Percentiles rank a stretch among this genome's conserved stretches.
phyloP scores from a whole-genome alignment of 1,140 invertebrate species.

The Lucilia cuprina region DNA sequence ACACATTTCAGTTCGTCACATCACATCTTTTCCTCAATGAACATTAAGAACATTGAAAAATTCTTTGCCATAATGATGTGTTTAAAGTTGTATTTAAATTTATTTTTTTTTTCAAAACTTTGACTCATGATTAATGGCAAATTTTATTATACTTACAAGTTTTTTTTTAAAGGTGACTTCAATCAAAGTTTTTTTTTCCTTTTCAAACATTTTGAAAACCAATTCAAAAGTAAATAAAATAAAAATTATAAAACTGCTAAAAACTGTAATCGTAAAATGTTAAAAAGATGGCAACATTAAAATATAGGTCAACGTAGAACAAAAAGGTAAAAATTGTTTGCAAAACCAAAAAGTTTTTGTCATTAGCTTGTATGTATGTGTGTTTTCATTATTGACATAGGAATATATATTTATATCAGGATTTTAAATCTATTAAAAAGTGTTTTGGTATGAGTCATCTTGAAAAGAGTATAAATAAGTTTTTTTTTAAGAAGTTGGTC shows the following conservation, averaged over 20 bases:
- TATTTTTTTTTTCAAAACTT: not conserved
- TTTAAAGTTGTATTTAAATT: not conserved
- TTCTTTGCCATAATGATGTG: conserved; percentile 3
- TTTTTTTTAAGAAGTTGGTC: too few relatives aligned
- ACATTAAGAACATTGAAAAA: not conserved
- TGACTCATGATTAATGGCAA: conserved; percentile 5
- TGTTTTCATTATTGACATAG: not conserved
- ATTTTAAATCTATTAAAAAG: not conserved
- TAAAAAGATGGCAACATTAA: not conserved
- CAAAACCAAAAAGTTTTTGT: not conserved
- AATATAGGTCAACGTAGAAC: not conserved
- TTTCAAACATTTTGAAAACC: not conserved
- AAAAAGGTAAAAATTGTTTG: conserved; percentile 13
- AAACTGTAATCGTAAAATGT: not conserved
- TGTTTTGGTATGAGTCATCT: too few relatives aligned
- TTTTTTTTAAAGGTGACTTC: not conserved
- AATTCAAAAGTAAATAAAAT: conserved; percentile 3
- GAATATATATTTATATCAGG: not conserved
- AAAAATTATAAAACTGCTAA: not conserved
- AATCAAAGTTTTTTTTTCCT: conserved; percentile 18
- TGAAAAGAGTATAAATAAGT: too few relatives aligned
- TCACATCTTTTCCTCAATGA: not conserved
- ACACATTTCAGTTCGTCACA: not conserved
- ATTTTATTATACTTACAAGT: not conserved
- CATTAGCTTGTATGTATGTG: too few relatives aligned